These are phyloP conservation scores for Jordanella pulchra DNA, from an alignment of 2,797 vertebrate species.

Conservation along the genomic window DNA sequence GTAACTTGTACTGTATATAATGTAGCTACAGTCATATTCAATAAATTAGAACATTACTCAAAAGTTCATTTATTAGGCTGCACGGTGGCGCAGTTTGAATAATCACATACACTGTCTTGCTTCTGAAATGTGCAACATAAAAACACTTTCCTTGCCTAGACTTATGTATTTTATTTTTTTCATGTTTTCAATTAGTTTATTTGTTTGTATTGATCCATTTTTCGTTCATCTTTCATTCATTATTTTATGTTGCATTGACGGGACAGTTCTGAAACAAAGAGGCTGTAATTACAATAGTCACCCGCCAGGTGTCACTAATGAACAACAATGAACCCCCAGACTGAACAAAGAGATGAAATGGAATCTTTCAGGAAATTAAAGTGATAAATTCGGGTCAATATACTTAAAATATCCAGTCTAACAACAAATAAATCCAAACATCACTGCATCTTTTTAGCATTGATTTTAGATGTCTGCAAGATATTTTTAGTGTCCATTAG, in stretches of 20 bases:
- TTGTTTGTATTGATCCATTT: not conserved
- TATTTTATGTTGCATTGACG: not conserved
- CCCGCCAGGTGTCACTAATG: constrained; percentile 57
- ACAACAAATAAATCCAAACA: not conserved
- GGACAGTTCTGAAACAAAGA: not conserved
- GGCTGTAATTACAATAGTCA: constrained; percentile 7
- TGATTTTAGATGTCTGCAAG: constrained; percentile 11
- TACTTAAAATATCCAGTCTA: not conserved
- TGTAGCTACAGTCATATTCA: not conserved
- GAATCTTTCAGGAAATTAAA: not conserved
- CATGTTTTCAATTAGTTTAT: no score
- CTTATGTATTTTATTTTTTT: not conserved
- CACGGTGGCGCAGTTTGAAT: no score
- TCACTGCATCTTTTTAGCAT: no score
- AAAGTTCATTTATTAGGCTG: not conserved
- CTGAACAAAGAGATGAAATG: not conserved
- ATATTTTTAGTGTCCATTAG: constrained; percentile 9
- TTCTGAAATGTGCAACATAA: no score
- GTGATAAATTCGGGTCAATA: not conserved
- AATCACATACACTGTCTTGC: no score
- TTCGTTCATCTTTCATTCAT: not conserved
- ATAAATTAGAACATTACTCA: not conserved
- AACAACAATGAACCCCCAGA: not conserved
- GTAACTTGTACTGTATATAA: not conserved
- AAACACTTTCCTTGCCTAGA: not conserved